Conservation (phyloP, 2,888 invertebrate species). For the Lathronympha strigana region DNA sequence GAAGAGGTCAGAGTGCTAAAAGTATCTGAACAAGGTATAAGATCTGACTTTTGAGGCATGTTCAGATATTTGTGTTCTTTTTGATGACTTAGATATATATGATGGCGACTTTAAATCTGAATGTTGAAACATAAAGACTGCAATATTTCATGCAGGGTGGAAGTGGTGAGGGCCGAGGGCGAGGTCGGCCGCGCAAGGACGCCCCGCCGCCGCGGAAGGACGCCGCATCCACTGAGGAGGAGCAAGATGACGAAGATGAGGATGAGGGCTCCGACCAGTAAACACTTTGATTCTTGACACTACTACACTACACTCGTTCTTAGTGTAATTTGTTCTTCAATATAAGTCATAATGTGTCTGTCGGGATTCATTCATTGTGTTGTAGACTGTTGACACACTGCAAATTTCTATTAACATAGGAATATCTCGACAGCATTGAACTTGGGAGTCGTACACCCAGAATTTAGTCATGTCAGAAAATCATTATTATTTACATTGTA, state of each 20-base stretch:
- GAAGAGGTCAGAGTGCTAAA: too few species aligned
- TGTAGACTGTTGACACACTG: slow-evolving; percentile 46
- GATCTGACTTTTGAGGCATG: too few species aligned
- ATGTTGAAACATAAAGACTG: not conserved
- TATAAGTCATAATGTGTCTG: slow-evolving; percentile 68
- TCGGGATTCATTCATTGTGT: slow-evolving; percentile 55
- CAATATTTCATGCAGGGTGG: slow-evolving; percentile 57
- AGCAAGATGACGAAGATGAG: slow-evolving; percentile 80
- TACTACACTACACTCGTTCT: slow-evolving; percentile 62
- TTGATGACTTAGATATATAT: too few species aligned
- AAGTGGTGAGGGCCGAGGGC: slow-evolving; percentile 73
- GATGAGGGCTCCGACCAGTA: slow-evolving; percentile 81
- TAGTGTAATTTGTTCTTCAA: slow-evolving; percentile 80
- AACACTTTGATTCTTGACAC: slow-evolving; percentile 62
- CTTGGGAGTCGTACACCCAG: slow-evolving; percentile 70
- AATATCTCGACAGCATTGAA: slow-evolving; percentile 76
- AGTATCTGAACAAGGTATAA: too few species aligned
- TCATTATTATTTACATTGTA: slow-evolving; percentile 52
- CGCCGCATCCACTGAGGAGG: slow-evolving; percentile 78
- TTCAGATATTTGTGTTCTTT: too few species aligned
- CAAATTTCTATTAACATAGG: slow-evolving; percentile 54
- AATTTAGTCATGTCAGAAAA: slow-evolving; percentile 71
- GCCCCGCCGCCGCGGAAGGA: slow-evolving; percentile 79
- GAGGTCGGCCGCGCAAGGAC: slow-evolving; percentile 80
- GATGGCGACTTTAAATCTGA: too few species aligned